Conservation (phyloP, 2,888 invertebrate species). For the Leptopilina syphax region DNA sequence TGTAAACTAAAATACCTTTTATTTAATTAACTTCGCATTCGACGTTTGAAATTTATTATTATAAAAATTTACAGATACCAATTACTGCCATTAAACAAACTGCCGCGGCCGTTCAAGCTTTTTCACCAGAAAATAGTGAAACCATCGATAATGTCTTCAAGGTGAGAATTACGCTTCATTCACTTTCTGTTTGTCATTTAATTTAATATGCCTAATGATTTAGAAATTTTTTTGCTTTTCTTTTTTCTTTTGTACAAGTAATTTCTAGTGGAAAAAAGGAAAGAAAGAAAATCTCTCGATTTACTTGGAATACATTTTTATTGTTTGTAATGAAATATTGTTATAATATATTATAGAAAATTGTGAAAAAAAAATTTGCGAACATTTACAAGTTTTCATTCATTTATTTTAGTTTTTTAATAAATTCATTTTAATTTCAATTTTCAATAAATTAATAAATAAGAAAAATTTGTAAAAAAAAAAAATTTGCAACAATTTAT, state of each 20-base stretch:
- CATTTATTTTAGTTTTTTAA: no score
- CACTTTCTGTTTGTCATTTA: slow-evolving; percentile 39
- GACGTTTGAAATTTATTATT: not conserved
- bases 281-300: slow-evolving; percentile 8
- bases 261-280: no score
- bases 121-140: slow-evolving; percentile 65
- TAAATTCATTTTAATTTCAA: no score
- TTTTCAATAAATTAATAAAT: no score
- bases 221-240: not conserved
- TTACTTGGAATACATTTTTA: not conserved
- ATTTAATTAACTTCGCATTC: not conserved
- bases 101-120: slow-evolving; percentile 64
- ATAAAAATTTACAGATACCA: slow-evolving; percentile 66
- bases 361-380: no score
- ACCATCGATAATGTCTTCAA: slow-evolving; percentile 67
- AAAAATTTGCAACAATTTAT: no score
- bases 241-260: not conserved
- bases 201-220: slow-evolving; percentile 1
- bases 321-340: no score
- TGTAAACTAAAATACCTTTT: not conserved
- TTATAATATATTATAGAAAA: no score
- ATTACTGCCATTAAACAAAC: slow-evolving; percentile 69
- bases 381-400: no score
- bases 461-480: no score
- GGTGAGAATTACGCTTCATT: slow-evolving; percentile 56